Base-by-base conservation (phyloP, 2,888 invertebrate genomes). In the Aquatica leii region DNA sequence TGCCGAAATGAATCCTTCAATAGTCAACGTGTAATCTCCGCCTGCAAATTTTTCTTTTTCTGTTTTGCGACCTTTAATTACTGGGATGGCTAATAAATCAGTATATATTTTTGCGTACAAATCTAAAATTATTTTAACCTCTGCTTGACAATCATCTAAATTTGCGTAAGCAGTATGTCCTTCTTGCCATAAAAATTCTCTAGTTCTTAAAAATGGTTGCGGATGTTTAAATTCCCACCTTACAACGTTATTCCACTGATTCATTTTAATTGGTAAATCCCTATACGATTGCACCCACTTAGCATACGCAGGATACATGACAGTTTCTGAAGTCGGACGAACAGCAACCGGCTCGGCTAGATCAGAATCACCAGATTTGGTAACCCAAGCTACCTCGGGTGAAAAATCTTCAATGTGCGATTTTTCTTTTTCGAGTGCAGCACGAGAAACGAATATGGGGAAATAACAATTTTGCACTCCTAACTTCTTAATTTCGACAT, bases 181-280 rank as follows among this genome's bases (percentile, higher is more conserved):
- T 84, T 99, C 99, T 84, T 99, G 99, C 99, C 99, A 99, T 34
- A 99, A 86, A 84, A 99, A 99, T 84, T 99, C 99, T 71, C 99
- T 88, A 0, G 98, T 98, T 43, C 99, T 87, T 54, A 99, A 84
- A 85, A 99, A 99, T 4, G 99, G 99, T 79, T 98, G 98, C 4
- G 99, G 99, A 84, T 99, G 98, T 79, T 99, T 99, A 83, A 99
- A 99, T 85, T 99, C 99, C 99, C 99, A 99, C 74, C 99, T 88
- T 74, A 99, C 99, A 76, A 99, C 98, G 80, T 97, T 99, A 80
- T 97, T 98, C 99, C 99, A 99, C 81, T 99, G 99, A 84, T 99
- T 99, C 4, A 99, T 86, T 76, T 92, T 93, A 66, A 97, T 87
- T 1, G 99, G 99, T 73, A 99, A 87, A 84, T 99, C 99, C 54